A percentile compares a stretch with the other conserved stretches of the same genome.
Conservation (phyloP, 2,888 invertebrate species). For the Pyrocoelia pectoralis region DNA sequence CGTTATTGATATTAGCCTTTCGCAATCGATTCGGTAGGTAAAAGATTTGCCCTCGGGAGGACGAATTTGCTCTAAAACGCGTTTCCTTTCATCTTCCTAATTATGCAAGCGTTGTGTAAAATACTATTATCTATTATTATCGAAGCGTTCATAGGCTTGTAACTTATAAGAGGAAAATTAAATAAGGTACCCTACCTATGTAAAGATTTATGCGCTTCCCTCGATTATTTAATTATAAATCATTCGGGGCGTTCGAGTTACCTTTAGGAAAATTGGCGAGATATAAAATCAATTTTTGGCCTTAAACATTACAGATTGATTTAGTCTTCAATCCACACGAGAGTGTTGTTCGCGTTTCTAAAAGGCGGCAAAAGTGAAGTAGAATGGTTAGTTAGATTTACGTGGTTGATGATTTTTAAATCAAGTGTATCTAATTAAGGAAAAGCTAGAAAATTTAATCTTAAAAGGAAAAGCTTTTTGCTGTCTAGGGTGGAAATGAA, state of each 20-base stretch:
- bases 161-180: conserved; percentile 35
- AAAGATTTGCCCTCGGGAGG: conserved; percentile 37
- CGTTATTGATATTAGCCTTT: conserved; percentile 28
- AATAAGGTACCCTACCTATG: conserved; percentile 33
- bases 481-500: conserved; percentile 11
- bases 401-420: background rate
- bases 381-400: background rate
- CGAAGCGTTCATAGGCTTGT: conserved; percentile 30
- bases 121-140: conserved; percentile 52
- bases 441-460: conserved; percentile 9
- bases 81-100: conserved; percentile 52
- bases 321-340: background rate
- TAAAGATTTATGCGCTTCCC: conserved; percentile 30
- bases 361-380: too few relatives aligned
- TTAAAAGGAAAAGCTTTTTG: conserved; percentile 11
- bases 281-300: background rate
- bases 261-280: background rate
- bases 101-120: conserved; percentile 49
- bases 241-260: conserved; percentile 23
- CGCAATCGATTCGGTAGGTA: conserved; percentile 8
- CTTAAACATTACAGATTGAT: background rate
- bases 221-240: conserved; percentile 34
- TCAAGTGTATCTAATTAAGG: background rate
- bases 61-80: conserved; percentile 49
- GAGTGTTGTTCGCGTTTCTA: background rate